phyloP scores from a whole-genome alignment of 2,888 invertebrate genomes.

The Cephus pygmeus region DNA sequence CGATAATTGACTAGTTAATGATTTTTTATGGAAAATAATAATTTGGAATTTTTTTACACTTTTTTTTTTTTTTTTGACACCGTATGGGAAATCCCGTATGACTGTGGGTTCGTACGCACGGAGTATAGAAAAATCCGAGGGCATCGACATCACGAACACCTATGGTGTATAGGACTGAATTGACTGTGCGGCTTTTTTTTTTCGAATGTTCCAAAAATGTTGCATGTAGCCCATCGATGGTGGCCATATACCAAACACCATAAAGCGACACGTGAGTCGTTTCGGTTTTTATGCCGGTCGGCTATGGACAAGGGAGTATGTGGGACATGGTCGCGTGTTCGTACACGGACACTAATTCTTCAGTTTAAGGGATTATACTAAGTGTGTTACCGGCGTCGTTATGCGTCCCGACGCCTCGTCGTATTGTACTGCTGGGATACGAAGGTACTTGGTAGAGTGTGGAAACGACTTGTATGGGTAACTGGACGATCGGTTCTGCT shows the following conservation, averaged over 20 bases:
- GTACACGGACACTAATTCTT: conserved; percentile 18
- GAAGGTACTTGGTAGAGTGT: not conserved
- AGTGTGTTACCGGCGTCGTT: conserved; percentile 12
- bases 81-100: too few species aligned
- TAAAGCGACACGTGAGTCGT: not conserved
- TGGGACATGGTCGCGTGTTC: conserved; percentile 9
- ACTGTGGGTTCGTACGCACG: too few species aligned
- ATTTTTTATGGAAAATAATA: not conserved
- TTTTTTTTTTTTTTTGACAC: too few species aligned
- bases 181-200: too few species aligned
- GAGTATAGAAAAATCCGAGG: too few species aligned
- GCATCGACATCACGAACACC: too few species aligned
- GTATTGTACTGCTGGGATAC: not conserved
- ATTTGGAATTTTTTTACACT: too few species aligned
- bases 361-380: conserved; percentile 20
- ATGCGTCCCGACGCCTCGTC: not conserved
- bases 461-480: not conserved
- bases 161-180: too few species aligned
- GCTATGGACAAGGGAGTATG: not conserved
- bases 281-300: not conserved
- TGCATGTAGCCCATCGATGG: not conserved
- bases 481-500: not conserved
- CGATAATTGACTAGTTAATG: too few species aligned
- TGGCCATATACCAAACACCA: not conserved
- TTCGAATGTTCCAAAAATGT: not conserved